These are phyloP conservation scores for Sinhomidia bicolor DNA, from an alignment of 2,888 invertebrate species.

Conservation along the genomic window DNA sequence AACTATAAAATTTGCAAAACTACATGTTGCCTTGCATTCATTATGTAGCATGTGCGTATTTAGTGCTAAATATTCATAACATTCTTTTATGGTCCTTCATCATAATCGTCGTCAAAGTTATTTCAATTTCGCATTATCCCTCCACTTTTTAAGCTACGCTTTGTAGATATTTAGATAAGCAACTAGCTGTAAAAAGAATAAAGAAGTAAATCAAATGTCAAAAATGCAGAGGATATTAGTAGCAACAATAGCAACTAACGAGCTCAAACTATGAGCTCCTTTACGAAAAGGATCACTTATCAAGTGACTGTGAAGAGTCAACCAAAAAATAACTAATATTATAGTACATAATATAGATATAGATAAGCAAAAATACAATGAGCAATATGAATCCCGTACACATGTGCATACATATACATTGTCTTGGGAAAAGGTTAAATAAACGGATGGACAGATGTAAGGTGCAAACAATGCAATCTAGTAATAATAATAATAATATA, in stretches of 20 bases:
- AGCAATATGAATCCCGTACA: too few species aligned
- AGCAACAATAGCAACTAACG: too few species aligned
- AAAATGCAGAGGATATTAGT: background rate
- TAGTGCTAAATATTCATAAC: conserved; percentile 2
- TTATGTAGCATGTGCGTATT: conserved; percentile 23
- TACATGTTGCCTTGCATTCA: background rate
- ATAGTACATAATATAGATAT: too few species aligned
- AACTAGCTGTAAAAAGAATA: background rate
- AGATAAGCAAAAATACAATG: too few species aligned
- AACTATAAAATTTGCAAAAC: conserved; percentile 45
- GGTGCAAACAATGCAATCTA: conserved; percentile 4
- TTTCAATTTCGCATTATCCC: background rate
- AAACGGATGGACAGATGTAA: conserved; percentile 40
- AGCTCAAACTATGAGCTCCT: too few species aligned
- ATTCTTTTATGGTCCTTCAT: background rate
- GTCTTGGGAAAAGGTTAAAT: conserved; percentile 6
- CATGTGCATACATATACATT: background rate
- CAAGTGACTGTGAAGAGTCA: too few species aligned
- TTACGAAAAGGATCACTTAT: background rate
- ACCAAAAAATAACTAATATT: too few species aligned
- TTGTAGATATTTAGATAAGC: background rate
- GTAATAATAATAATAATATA: background rate
- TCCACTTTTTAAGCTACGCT: background rate
- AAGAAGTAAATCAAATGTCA: conserved; percentile 9
- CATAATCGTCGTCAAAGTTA: too few species aligned